Base-by-base conservation (phyloP, 2,113 vertebrate species). In the Recurvirostra avosetta region DNA sequence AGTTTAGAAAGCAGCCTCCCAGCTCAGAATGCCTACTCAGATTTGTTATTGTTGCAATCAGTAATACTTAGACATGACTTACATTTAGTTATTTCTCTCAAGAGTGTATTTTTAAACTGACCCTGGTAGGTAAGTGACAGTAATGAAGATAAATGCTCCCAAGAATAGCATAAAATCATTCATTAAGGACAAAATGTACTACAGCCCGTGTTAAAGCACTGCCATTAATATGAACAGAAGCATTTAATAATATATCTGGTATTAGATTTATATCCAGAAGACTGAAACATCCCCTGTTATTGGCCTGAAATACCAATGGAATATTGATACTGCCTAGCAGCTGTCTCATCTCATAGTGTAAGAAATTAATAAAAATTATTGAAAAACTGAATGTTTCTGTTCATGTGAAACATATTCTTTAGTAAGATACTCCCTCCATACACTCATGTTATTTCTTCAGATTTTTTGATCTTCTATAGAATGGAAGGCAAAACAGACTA, bases 81-180 rank as follows among this genome's bases (percentile, higher is more conserved):
- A 86, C 65, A 67, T 47, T 53, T 43, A 72, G 52, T 87, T 87
- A 85, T 84, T 79, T 62, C 72, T 78, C 95, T 86, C 71, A 67
- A 81, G 90, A 91, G 81, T 43, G 47, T 81, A 82, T 88, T 97
- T 94, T 90, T 91, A 65, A 91, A 80, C 66, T 65, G 88, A 79
- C 55, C 77, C 86, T 58, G 34, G 38, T 59, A 91, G 59, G 55
- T 58, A 86, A 86, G 59, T 38, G 38, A 52, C 89, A 90, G 47
- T 68, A 97, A 84, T 22, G 5, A 95, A 83, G 80, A 91, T 26
- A 82, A 95, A 93, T 17, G 52, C 43, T 92, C 86, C 68, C 49
- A 22, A 71, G 67, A 89, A 96, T 9, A 75, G 65, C 66, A 94
- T 65, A 45, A 93, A 92, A 82, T 47, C 43, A 59, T 68, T 80